Evolutionary conservation across 1,140 invertebrate species (phyloP), one percentile per base, ranked within the genome.

Genomic region (Anastrepha ludens): DNA sequence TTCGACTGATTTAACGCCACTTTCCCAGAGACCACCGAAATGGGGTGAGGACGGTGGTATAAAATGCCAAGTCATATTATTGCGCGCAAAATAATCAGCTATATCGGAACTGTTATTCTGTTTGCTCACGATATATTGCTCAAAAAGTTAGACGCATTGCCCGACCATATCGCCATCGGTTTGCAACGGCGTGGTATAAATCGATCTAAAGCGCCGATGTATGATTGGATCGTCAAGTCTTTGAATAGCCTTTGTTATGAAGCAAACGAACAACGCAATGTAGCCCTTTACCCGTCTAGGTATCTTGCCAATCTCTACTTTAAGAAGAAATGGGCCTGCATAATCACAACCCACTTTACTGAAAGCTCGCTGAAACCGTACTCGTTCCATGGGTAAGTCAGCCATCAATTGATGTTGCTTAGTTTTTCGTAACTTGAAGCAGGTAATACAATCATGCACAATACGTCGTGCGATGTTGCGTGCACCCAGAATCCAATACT

Each of bases 331-430:
- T 2, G 91, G 93, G 58, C 93, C 93, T 5, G 91, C 91, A 74
- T 92, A 93, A 88, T 94, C 93, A 2, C 92, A 86, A 7, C 91
- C 89, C 8, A 85, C 62, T 6, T 89, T 88, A 58, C 88, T 11
- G 88, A 94, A 93, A 7, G 91, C 89, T 70, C 88, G 88, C 50
- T 87, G 85, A 8, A 89, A 86, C 17, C 78, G 47, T 9, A 89
- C 67, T 41, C 91, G 60, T 3, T 60, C 55, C 29, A n/a, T 41
- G 7, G 92, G 92, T 50, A 93, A 87, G 78, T 93, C 70, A 3
- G 88, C 92, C 93, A 94, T 94, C 6, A 91, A 74, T n/a, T 89
- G 88, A 9, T 90, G 88, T 9, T 87, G n/a, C 7, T 88, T 78
- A 64, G 88, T 85, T 29, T 91, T 89, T 58, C 89, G 89, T 9